Evolutionary conservation across 2,113 vertebrate genomes (phyloP), one percentile per base, ranked within the genome.

Genomic region (Paralichthys olivaceus): DNA sequence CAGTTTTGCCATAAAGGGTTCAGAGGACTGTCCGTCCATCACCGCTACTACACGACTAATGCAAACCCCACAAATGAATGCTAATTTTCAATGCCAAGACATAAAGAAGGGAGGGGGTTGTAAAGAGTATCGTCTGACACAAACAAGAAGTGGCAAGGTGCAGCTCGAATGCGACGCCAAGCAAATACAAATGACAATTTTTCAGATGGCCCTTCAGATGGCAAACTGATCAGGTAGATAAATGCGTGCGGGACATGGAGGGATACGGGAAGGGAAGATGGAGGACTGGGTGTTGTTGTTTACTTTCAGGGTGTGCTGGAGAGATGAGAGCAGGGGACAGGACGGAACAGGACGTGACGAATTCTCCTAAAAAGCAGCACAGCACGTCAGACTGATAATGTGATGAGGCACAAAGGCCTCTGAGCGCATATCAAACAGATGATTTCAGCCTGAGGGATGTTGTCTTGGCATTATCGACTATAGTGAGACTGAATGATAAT

Each of bases 311-410:
- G 71, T n/a, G 53, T 61, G 70, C 0, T 54, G 72, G 64, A 53
- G 54, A 71, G 69, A 84, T 86, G 83, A 75, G 80, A 75, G 63
- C 60, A 47, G 15, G 75, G 62, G 74, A 81, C 73, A 70, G 63
- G 84, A 85, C 58, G 65, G 75, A 79, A 82, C 34, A 29, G 80
- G 72, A 78, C 14, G 54, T 89, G 79, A 82, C 81, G 61, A 79
- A 82, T 93, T 69, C 79, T 72, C 60, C 67, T 67, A 75, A 87
- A 88, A 71, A 77, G 86, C 69, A 62, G 60, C 77, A 76, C 65
- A 80, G 89, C 84, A 91, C 87, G 81, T 90, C 77, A 81, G 78
- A 81, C 85, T 73, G 90, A 81, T 90, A 92, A 89, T 89, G 80
- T 80, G 84, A 90, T 89, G 84, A 88, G 90, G 76, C 80, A 64